Evolutionary conservation across 2,888 invertebrate species (phyloP).

Genomic region (Drosophila nr. fundita): DNA sequence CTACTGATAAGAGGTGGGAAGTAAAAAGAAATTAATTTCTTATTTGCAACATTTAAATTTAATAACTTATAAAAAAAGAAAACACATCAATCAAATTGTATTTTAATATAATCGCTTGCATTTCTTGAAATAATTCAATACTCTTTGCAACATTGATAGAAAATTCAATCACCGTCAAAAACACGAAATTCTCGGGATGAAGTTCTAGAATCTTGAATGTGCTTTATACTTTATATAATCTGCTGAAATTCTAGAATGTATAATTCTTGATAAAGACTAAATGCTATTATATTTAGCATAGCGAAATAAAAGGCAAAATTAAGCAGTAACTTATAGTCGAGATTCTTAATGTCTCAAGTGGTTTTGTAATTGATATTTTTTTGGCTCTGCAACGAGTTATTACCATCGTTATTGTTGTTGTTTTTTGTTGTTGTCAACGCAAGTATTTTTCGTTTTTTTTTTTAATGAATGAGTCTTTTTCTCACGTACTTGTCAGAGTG

Average conservation of each 20-base stretch:
- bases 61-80: not conserved
- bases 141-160: too few relatives aligned
- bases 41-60: not conserved
- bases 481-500: conserved; percentile 58
- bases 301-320: not conserved
- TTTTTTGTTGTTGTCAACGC: not conserved
- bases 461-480: conserved; percentile 58
- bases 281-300: too few relatives aligned
- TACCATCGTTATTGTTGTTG: conserved; percentile 29
- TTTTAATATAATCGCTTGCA: not conserved
- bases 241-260: not conserved
- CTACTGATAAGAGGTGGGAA: not conserved
- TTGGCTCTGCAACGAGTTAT: conserved; percentile 34
- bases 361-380: conserved; percentile 44
- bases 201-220: not conserved
- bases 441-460: conserved; percentile 4
- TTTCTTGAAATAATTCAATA: not conserved
- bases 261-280: not conserved
- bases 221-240: too few relatives aligned
- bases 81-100: not conserved
- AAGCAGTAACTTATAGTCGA: conserved; percentile 19
- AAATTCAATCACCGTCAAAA: not conserved
- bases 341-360: not conserved
- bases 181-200: rapidly evolving
- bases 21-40: not conserved